Evolutionary conservation across 2,113 vertebrate genomes (phyloP).

Genomic region (Sialia sialis): DNA sequence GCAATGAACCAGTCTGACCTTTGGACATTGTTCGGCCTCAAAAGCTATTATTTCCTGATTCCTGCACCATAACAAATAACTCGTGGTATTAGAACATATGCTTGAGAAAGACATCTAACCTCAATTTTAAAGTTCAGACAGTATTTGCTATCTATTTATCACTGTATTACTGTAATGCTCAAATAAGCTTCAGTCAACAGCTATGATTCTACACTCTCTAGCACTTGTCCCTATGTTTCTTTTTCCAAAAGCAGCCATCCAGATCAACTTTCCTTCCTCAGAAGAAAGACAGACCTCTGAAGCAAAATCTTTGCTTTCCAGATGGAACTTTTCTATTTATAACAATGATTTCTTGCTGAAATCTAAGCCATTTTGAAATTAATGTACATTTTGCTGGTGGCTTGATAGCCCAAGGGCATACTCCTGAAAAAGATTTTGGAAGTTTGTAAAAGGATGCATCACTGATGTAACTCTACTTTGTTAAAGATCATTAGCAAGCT

Average conservation of each 20-base stretch:
- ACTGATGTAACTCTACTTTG: background rate
- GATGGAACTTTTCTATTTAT: background rate
- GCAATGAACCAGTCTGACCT: background rate
- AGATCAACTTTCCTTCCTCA: background rate
- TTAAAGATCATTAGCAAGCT: background rate
- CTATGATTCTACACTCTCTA: background rate
- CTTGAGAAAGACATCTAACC: background rate
- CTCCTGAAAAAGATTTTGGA: background rate
- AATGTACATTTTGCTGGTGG: background rate
- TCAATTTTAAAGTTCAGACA: background rate
- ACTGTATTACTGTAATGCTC: background rate
- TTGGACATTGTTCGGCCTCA: background rate
- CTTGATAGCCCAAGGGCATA: background rate
- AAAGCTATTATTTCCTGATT: background rate
- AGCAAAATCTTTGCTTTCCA: background rate
- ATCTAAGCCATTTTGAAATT: background rate
- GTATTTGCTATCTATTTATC: background rate
- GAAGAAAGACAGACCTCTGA: background rate
- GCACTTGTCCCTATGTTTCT: background rate
- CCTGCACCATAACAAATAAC: background rate
- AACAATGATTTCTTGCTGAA: background rate
- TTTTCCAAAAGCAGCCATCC: background rate
- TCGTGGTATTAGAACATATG: background rate
- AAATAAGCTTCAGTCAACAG: background rate
- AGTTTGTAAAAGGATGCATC: background rate